Percentiles rank a stretch among this genome's conserved stretches.
Evolutionary conservation across 92 coral and sea anemone genomes (phyloP).

Genomic region (Chrysogorgia sp.): DNA sequence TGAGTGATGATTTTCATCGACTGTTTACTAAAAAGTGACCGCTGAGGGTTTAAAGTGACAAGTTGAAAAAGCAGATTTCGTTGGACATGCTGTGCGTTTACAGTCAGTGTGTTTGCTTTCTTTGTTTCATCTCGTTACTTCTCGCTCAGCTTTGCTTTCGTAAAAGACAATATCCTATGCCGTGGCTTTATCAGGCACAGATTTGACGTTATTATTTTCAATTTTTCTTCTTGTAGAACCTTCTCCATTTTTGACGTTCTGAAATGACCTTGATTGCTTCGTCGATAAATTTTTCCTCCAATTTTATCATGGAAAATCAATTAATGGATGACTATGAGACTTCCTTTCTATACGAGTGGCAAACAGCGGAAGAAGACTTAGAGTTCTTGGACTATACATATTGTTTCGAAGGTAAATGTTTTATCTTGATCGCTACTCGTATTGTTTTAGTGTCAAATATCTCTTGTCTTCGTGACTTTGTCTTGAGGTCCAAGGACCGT

Average conservation of each 20-base stretch:
- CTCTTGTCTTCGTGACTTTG: not conserved
- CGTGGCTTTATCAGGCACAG: slow-evolving; percentile 10
- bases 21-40: slow-evolving; percentile 26
- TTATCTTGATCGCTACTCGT: not conserved
- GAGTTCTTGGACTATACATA: slow-evolving; percentile 66
- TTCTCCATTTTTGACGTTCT: not conserved
- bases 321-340: slow-evolving; percentile 81
- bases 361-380: slow-evolving; percentile 77
- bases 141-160: not conserved
- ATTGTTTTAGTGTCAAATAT: not conserved
- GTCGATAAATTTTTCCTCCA: slow-evolving; percentile 66
- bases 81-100: slow-evolving; percentile 6
- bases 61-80: not conserved
- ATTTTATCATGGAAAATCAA: slow-evolving; percentile 80
- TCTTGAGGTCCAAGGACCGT: not conserved
- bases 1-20: slow-evolving; percentile 33
- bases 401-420: slow-evolving; percentile 41
- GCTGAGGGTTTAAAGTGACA: slow-evolving; percentile 9
- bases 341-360: slow-evolving; percentile 85
- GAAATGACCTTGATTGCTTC: slow-evolving; percentile 88
- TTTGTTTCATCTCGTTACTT: not conserved
- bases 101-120: not conserved
- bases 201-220: slow-evolving; percentile 30
- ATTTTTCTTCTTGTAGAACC: slow-evolving; percentile 10
- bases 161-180: slow-evolving; percentile 4